phyloP scores from a whole-genome alignment of 30 jellyfish, hydroid and myxozoan species.

The Nemopilema nomurai region DNA sequence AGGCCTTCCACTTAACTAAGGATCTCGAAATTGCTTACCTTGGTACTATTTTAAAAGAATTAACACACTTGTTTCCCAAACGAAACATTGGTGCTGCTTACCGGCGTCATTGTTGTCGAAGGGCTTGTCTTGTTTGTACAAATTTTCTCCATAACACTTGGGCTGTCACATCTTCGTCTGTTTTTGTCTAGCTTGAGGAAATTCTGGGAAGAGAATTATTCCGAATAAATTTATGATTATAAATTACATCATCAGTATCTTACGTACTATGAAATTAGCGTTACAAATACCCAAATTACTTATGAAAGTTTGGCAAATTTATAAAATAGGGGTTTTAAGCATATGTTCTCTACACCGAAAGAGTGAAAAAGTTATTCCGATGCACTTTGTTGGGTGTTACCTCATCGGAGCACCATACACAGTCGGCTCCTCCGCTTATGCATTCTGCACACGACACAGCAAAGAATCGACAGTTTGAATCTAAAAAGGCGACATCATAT shows the following conservation, averaged over 20 bases:
- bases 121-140: constrained; percentile 40
- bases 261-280: background rate
- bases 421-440: constrained; percentile 51
- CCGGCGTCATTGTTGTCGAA: constrained; percentile 1
- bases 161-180: constrained; percentile 60
- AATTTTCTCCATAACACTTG: constrained; percentile 13
- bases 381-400: too few relatives aligned
- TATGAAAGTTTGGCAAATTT: too few relatives aligned
- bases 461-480: background rate
- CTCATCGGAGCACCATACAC: constrained; percentile 79
- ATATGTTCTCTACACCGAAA: too few relatives aligned
- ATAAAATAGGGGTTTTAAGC: too few relatives aligned
- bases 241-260: too few relatives aligned
- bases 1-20: too few relatives aligned
- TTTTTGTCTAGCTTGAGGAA: constrained; percentile 39
- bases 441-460: constrained; percentile 61
- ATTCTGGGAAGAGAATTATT: background rate
- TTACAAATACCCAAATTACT: background rate
- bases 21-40: background rate
- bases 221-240: background rate
- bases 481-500: too few relatives aligned
- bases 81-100: background rate
- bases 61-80: background rate
- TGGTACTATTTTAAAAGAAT: background rate
- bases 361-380: too few relatives aligned